Evolutionary conservation across 2,797 vertebrate genomes (phyloP), one percentile per base, ranked within the genome.

Genomic region (Percopsis omiscomaycus): DNA sequence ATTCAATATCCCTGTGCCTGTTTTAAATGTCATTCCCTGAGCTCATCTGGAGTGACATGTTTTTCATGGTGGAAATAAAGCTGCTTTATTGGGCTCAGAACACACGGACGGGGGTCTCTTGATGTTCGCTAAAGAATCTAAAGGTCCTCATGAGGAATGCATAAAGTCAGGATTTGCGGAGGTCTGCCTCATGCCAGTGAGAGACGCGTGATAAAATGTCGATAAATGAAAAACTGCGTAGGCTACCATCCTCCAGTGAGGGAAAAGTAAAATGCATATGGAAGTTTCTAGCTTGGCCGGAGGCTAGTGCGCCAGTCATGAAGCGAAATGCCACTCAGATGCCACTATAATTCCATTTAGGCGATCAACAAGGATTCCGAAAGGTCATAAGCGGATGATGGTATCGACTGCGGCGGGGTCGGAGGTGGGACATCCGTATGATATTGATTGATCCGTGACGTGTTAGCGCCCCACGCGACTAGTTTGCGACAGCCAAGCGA

Each of bases 11-110:
- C 79, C 86, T 82, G 74, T 71, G 88, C 84, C 88, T 87, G 83
- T 88, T 93, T 92, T 91, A 93, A 93, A 93, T 93, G 92, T 91
- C 91, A 92, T 84, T 88, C 82, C 79, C 77, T 90, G 88, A 92
- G 86, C 88, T 91, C 90, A 90, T 91, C 86, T 79, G 74, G 85
- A 92, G 88, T 91, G 88, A 90, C 90, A 85, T 90, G 88, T 89
- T 91, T 89, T 91, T 89, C 89, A 86, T 87, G 82, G 86, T 89
- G 84, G 81, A 89, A 88, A 89, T 86, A 85, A 88, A 89, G 85
- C 73, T 69, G 61, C 82, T 90, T 90, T 90, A 91, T 89, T 88
- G 84, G 84, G 77, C 85, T 84, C 73, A 64, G 74, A 85, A 55
- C 47, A 29, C 64, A 76, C 65, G 13, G 75, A 65, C 5, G 29